Percentiles rank a stretch among this genome's conserved stretches.
Conservation (phyloP, 53 echinoderm and acorn worm genomes). For the Patiria pectinifera region DNA sequence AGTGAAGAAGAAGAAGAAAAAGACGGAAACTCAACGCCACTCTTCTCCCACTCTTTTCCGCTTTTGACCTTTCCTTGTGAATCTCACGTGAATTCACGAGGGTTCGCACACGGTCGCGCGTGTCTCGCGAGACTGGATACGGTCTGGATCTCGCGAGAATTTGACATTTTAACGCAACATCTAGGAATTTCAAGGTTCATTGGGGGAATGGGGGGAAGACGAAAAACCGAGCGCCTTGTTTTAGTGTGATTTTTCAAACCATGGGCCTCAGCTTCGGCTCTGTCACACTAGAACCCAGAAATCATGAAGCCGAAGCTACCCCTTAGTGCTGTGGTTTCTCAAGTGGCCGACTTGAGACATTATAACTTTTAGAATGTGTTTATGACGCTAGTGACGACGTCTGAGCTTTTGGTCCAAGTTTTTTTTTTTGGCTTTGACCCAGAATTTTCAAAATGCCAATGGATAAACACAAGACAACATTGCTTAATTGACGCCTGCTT, state of each 20-base stretch:
- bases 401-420: not conserved
- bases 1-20: not conserved
- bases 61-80: constrained; percentile 2
- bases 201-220: not conserved
- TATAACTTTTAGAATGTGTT: too few species aligned
- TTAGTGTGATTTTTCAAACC: not conserved
- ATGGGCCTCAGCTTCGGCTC: not conserved
- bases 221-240: not conserved
- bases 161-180: not conserved
- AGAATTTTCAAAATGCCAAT: constrained; percentile 20
- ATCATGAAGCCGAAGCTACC: too few species aligned
- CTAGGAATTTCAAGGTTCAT: not conserved
- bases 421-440: not conserved
- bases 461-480: not conserved
- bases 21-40: not conserved
- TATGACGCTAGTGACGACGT: not conserved
- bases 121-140: not conserved
- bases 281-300: too few species aligned
- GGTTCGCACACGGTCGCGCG: not conserved
- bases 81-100: constrained; percentile 40
- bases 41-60: not conserved
- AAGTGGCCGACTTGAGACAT: too few species aligned
- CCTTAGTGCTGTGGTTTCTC: too few species aligned
- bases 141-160: not conserved
- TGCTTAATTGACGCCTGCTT: constrained; percentile 11